Conservation (phyloP, 2,797 vertebrate genomes). For the Acrossocheilus fasciatus region DNA sequence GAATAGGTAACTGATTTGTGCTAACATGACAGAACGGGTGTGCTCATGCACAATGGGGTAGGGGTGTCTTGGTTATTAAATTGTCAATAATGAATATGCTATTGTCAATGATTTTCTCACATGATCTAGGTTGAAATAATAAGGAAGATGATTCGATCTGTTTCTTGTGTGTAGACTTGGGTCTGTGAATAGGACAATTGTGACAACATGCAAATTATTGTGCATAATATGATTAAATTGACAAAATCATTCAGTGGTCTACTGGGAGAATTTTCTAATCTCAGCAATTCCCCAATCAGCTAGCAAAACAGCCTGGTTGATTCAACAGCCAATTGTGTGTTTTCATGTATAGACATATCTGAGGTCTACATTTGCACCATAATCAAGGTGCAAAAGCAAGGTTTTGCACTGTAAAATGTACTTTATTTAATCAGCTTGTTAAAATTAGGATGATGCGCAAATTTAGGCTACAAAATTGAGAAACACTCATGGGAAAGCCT, state of each 20-base stretch:
- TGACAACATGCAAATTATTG: conserved; percentile 64
- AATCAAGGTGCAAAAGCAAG: neutral
- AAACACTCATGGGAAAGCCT: conserved; percentile 73
- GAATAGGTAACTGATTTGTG: conserved; percentile 7
- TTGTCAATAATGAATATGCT: conserved; percentile 48
- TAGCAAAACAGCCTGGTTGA: neutral
- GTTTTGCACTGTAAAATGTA: neutral
- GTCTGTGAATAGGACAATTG: conserved; percentile 57
- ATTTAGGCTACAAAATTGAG: neutral
- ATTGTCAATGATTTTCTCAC: conserved; percentile 48
- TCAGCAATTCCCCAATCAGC: conserved; percentile 12
- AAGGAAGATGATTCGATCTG: neutral
- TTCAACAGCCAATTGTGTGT: conserved; percentile 5
- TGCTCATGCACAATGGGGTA: conserved; percentile 12
- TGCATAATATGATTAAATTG: conserved; percentile 52
- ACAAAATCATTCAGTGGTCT: conserved; percentile 33
- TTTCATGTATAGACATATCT: neutral
- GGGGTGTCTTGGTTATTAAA: conserved; percentile 49
- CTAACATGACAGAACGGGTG: conserved; percentile 4
- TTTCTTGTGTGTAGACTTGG: neutral
- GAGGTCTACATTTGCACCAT: neutral
- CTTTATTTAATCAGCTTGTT: neutral
- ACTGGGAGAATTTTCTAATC: conserved; percentile 28
- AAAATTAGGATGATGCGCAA: neutral
- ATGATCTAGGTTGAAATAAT: conserved; percentile 23